Evolutionary conservation across 2,797 vertebrate species (phyloP).

Genomic region (Telmatherina bonti): DNA sequence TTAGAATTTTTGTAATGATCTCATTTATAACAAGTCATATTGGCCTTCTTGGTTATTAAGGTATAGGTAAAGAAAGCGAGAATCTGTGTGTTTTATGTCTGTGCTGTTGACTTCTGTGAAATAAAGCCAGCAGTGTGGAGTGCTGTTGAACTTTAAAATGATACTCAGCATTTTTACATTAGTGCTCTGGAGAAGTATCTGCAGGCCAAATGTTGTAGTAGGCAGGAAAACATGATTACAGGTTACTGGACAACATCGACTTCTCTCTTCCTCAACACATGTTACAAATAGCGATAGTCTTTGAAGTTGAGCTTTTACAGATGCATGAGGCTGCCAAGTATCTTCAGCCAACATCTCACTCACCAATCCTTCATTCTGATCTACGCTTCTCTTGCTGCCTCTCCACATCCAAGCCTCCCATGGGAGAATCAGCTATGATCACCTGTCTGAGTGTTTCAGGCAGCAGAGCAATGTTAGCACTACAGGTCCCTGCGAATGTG

Average conservation of each 20-base stretch:
- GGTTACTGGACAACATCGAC: constrained; percentile 13
- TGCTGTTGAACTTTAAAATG: not conserved
- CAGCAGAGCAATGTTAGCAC: constrained; percentile 33
- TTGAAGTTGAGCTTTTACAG: constrained; percentile 64
- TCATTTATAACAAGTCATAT: not conserved
- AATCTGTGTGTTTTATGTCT: not conserved
- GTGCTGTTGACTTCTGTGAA: no score
- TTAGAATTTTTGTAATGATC: not conserved
- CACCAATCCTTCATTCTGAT: constrained; percentile 32
- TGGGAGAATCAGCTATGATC: constrained; percentile 46
- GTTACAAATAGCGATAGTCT: constrained; percentile 45
- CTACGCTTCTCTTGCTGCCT: constrained; percentile 33
- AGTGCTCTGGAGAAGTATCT: not conserved
- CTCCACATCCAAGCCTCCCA: constrained; percentile 42
- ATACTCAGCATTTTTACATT: no score
- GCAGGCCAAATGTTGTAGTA: not conserved
- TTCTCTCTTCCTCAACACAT: constrained; percentile 31
- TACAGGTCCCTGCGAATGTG: constrained; percentile 2
- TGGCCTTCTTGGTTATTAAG: not conserved
- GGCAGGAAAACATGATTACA: constrained; percentile 9
- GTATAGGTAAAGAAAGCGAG: not conserved
- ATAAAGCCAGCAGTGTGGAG: not conserved
- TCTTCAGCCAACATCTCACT: constrained; percentile 56
- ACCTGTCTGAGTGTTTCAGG: constrained; percentile 57
- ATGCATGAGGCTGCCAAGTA: constrained; percentile 60